Percentiles rank a stretch among this genome's conserved stretches.
These are phyloP conservation scores for Alauda arvensis DNA, from an alignment of 2,797 vertebrate genomes.

Conservation along the genomic window DNA sequence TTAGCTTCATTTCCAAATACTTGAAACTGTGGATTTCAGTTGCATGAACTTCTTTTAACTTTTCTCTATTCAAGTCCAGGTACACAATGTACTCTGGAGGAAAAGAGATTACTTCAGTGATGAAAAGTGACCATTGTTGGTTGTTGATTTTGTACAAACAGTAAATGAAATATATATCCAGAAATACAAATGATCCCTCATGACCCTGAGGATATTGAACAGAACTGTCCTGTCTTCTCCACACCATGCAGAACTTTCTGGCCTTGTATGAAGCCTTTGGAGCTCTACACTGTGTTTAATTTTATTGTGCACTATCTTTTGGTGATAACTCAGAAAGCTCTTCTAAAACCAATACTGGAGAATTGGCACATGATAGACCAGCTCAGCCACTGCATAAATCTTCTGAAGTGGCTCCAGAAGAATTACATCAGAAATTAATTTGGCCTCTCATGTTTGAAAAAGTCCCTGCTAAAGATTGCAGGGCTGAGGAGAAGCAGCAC, in stretches of 20 bases:
- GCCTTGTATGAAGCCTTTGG: neutral
- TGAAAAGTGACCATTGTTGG: neutral
- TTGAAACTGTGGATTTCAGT: neutral
- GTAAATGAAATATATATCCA: neutral
- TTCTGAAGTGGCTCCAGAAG: constrained; percentile 49
- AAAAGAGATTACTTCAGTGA: neutral
- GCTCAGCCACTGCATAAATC: neutral
- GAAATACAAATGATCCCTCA: neutral
- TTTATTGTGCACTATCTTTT: neutral
- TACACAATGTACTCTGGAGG: neutral
- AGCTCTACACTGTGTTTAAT: neutral
- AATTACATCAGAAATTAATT: constrained; percentile 40
- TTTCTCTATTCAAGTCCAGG: neutral
- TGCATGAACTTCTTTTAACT: neutral
- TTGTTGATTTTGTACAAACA: neutral
- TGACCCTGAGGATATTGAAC: neutral
- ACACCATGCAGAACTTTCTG: neutral
- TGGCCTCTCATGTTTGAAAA: constrained; percentile 17
- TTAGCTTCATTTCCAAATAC: neutral
- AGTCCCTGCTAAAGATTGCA: neutral
- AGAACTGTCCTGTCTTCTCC: neutral
- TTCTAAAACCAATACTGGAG: constrained; percentile 1
- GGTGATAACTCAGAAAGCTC: neutral
- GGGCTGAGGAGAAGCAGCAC: constrained; percentile 39
- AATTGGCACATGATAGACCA: neutral